phyloP scores from a whole-genome alignment of 2,888 invertebrate genomes.

The Endotricha flammealis region DNA sequence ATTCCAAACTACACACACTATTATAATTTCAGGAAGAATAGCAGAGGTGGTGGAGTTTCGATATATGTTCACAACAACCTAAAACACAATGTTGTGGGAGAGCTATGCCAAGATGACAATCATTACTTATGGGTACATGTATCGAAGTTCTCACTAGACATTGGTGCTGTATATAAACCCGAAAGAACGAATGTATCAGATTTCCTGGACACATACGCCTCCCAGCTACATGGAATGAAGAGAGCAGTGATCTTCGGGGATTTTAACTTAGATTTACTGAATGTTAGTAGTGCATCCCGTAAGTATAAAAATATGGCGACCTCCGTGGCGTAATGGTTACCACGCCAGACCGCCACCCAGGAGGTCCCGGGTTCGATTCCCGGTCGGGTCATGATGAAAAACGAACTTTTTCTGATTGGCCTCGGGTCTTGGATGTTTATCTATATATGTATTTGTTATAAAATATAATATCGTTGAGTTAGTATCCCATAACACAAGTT shows the following conservation, averaged over 20 bases:
- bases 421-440: too few species aligned
- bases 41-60: not conserved
- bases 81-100: not conserved
- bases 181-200: slow-evolving; percentile 12
- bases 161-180: slow-evolving; percentile 13
- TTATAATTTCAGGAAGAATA: not conserved
- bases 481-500: too few species aligned
- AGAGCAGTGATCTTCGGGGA: slow-evolving; percentile 18
- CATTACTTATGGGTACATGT: slow-evolving; percentile 2
- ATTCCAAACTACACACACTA: slow-evolving; percentile 3
- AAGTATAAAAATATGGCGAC: too few species aligned
- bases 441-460: too few species aligned
- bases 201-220: slow-evolving; percentile 15
- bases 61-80: not conserved
- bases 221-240: slow-evolving; percentile 13
- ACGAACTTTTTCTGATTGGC: too few species aligned
- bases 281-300: not conserved
- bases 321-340: too few species aligned
- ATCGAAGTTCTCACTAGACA: slow-evolving; percentile 7
- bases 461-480: too few species aligned
- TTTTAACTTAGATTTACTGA: slow-evolving; percentile 15
- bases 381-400: too few species aligned
- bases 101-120: not conserved
- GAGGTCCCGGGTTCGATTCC: too few species aligned
- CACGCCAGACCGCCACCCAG: too few species aligned